Percentiles rank a stretch among this genome's conserved stretches.
Evolutionary conservation across 2,888 invertebrate species (phyloP).

Genomic region (Tetheella fluctuosa): DNA sequence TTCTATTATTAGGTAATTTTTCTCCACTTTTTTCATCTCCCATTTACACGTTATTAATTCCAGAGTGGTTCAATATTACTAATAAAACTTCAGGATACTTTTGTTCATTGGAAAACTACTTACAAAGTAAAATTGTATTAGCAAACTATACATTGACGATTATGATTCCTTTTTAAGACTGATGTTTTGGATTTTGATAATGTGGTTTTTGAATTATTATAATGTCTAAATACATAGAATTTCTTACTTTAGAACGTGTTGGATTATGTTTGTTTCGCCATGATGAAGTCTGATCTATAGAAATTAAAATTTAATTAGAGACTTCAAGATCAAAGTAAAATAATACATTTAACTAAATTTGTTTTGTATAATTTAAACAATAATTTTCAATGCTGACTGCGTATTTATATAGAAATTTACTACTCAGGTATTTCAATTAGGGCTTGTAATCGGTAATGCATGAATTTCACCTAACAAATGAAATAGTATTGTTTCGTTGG

Average conservation of each 20-base stretch:
- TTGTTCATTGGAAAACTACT: neutral
- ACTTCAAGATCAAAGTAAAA: neutral
- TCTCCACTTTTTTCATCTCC: neutral
- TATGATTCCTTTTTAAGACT: too few species aligned
- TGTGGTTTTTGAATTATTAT: too few species aligned
- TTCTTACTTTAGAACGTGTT: too few species aligned
- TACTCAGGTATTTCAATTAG: slow-evolving; percentile 29
- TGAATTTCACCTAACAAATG: slow-evolving; percentile 28
- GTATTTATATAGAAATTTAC: neutral
- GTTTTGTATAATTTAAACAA: neutral
- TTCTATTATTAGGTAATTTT: neutral
- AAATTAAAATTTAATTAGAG: too few species aligned
- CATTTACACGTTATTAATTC: neutral
- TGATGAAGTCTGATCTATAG: too few species aligned
- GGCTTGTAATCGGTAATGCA: slow-evolving; percentile 31
- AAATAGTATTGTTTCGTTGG: slow-evolving; percentile 10
- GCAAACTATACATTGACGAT: neutral
- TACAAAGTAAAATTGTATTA: neutral
- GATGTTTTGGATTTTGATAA: too few species aligned
- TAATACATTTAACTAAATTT: neutral
- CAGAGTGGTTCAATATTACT: neutral
- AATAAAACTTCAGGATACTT: neutral
- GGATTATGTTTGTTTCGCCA: too few species aligned
- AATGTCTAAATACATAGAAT: too few species aligned
- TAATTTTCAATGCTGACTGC: neutral